These are phyloP conservation scores for Ethmia dodecea DNA, from an alignment of 2,888 invertebrate species.

Conservation along the genomic window DNA sequence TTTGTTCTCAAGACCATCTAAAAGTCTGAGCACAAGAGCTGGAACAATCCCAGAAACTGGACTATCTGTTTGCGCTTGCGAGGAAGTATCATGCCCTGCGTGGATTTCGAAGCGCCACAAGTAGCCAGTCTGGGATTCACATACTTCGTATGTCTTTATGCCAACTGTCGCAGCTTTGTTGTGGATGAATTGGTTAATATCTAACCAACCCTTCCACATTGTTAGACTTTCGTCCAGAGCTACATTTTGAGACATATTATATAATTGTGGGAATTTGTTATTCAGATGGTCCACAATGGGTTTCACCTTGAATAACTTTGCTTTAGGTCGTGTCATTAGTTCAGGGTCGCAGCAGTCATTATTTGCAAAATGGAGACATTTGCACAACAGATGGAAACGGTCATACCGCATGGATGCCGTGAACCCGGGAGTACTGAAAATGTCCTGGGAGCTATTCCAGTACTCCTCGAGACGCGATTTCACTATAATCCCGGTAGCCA, in stretches of 20 bases:
- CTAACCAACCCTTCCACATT: conserved; percentile 20
- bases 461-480: conserved; percentile 10
- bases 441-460: conserved; percentile 11
- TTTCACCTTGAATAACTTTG: conserved; percentile 20
- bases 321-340: conserved; percentile 6
- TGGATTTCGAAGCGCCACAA: too few relatives aligned
- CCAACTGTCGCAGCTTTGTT: conserved; percentile 15
- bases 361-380: conserved; percentile 8
- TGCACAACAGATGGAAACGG: conserved; percentile 5
- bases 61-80: too few relatives aligned
- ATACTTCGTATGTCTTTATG: conserved; percentile 21
- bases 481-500: conserved; percentile 15
- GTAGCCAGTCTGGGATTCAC: too few relatives aligned
- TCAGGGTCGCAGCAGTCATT: neutral
- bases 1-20: conserved; percentile 19
- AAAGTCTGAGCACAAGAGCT: conserved; percentile 14
- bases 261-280: conserved; percentile 6
- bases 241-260: conserved; percentile 16
- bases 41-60: too few relatives aligned
- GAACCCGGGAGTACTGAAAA: conserved; percentile 10
- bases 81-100: too few relatives aligned
- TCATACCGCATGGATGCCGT: conserved; percentile 3
- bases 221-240: conserved; percentile 19
- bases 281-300: conserved; percentile 15
- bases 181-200: too few relatives aligned